A percentile compares a stretch with the other conserved stretches of the same genome.
Evolutionary conservation across 2,797 vertebrate genomes (phyloP).

Genomic region (Sebastes aleutianus): DNA sequence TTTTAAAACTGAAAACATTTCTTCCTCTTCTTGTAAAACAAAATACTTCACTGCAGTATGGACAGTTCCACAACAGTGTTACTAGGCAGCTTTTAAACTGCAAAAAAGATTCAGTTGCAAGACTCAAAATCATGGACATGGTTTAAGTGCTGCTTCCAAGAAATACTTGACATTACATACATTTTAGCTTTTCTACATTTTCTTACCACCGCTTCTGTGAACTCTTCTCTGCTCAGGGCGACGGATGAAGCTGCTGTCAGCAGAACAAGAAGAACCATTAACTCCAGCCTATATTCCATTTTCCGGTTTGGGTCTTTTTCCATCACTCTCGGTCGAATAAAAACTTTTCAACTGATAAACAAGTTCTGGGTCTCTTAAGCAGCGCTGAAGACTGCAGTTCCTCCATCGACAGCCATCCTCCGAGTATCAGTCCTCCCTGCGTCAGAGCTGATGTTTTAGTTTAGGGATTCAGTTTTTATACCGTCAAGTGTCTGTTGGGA

Average conservation of each 20-base stretch:
- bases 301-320: constrained; percentile 11
- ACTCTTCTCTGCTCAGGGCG: constrained; percentile 44
- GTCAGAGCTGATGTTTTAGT: background rate
- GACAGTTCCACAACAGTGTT: background rate
- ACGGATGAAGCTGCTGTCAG: constrained; percentile 45
- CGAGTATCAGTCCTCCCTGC: background rate
- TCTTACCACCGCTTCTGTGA: constrained; percentile 73
- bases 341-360: constrained; percentile 1
- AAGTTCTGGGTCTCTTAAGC: background rate
- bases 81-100: background rate
- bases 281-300: constrained; percentile 54
- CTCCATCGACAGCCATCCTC: constrained; percentile 4
- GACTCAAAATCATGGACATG: background rate
- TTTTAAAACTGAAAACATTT: background rate
- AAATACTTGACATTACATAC: background rate
- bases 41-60: background rate
- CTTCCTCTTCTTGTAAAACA: background rate
- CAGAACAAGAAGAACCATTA: constrained; percentile 59
- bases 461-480: constrained; percentile 62
- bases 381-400: background rate
- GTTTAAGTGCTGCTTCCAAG: background rate
- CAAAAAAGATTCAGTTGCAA: background rate
- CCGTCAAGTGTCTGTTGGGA: constrained; percentile 14
- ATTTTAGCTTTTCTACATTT: background rate
- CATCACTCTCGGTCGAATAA: background rate